phyloP scores from a whole-genome alignment of 2,113 vertebrate genomes.

The Phycodurus eques region DNA sequence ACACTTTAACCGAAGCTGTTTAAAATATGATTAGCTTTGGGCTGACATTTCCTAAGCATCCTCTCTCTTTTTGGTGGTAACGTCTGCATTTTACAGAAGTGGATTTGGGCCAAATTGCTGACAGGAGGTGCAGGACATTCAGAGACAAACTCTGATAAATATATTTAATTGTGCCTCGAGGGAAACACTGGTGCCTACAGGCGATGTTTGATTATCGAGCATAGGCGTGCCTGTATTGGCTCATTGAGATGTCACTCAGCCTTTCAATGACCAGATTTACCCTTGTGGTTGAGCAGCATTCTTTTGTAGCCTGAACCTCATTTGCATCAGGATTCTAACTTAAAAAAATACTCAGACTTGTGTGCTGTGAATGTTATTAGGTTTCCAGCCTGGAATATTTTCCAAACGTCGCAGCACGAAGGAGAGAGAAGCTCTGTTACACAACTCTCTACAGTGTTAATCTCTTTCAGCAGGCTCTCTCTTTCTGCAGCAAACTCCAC shows the following conservation, averaged over 20 bases:
- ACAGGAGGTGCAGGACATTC: slow-evolving; percentile 18
- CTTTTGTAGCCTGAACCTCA: slow-evolving; percentile 30
- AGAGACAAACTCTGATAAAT: slow-evolving; percentile 45
- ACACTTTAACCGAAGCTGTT: slow-evolving; percentile 44
- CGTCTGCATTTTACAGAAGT: slow-evolving; percentile 37
- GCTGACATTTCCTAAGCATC: slow-evolving; percentile 16
- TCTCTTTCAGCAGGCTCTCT: slow-evolving; percentile 26
- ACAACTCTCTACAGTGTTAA: slow-evolving; percentile 36
- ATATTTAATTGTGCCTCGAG: slow-evolving; percentile 52
- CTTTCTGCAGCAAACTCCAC: slow-evolving; percentile 41
- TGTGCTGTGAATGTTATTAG: slow-evolving; percentile 23
- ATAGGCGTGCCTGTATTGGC: slow-evolving; percentile 15
- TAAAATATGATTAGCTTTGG: slow-evolving; percentile 39
- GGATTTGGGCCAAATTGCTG: slow-evolving; percentile 36
- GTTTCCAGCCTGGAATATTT: slow-evolving; percentile 47
- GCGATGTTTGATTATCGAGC: slow-evolving; percentile 24
- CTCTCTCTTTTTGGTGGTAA: slow-evolving; percentile 2
- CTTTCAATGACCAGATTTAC: slow-evolving; percentile 17
- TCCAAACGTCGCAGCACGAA: slow-evolving; percentile 43
- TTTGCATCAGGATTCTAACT: slow-evolving; percentile 36
- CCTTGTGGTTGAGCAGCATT: slow-evolving; percentile 9
- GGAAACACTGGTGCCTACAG: slow-evolving; percentile 26
- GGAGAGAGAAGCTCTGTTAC: slow-evolving; percentile 47
- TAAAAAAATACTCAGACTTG: slow-evolving; percentile 47
- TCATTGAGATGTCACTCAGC: slow-evolving; percentile 15